A percentile compares a stretch with the other conserved stretches of the same genome.
Conservation (phyloP, 2,113 vertebrate genomes). For the Sinocyclocheilus grahami region DNA sequence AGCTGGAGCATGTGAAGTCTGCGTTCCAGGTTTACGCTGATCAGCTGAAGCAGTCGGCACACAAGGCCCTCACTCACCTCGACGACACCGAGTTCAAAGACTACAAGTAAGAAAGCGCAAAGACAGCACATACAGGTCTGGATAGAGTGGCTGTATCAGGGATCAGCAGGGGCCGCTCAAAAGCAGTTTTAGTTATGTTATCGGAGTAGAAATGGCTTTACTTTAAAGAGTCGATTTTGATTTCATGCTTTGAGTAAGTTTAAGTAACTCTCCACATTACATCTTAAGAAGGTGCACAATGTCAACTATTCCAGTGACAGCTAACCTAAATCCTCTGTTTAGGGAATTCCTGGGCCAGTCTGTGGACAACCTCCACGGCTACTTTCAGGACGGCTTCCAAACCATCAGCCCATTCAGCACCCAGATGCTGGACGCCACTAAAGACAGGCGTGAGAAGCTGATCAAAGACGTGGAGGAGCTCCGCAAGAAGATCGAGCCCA, state of each 20-base stretch:
- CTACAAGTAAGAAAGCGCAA: constrained; percentile 76
- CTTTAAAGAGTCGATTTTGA: too few species aligned
- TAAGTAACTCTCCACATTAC: too few species aligned
- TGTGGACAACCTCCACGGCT: constrained; percentile 57
- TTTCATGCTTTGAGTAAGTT: too few species aligned
- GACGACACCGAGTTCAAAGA: constrained; percentile 77
- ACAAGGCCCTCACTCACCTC: constrained; percentile 71
- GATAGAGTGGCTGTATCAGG: too few species aligned
- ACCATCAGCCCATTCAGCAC: constrained; percentile 69
- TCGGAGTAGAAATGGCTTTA: too few species aligned
- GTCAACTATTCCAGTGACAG: neutral
- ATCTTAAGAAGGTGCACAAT: neutral
- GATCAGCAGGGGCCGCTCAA: neutral
- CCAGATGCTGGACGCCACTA: constrained; percentile 64
- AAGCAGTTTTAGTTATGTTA: too few species aligned
- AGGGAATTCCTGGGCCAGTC: constrained; percentile 73
- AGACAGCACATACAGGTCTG: neutral
- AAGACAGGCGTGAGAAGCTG: constrained; percentile 51
- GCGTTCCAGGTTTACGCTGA: constrained; percentile 70
- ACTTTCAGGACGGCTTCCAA: constrained; percentile 63
- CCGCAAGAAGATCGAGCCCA: constrained; percentile 70
- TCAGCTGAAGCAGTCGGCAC: constrained; percentile 71
- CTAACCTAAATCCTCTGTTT: neutral
- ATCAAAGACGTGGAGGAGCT: constrained; percentile 74
- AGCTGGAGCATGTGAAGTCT: constrained; percentile 61